These are phyloP conservation scores for Crax fasciolata DNA, from an alignment of 2,797 vertebrate species.

Conservation along the genomic window DNA sequence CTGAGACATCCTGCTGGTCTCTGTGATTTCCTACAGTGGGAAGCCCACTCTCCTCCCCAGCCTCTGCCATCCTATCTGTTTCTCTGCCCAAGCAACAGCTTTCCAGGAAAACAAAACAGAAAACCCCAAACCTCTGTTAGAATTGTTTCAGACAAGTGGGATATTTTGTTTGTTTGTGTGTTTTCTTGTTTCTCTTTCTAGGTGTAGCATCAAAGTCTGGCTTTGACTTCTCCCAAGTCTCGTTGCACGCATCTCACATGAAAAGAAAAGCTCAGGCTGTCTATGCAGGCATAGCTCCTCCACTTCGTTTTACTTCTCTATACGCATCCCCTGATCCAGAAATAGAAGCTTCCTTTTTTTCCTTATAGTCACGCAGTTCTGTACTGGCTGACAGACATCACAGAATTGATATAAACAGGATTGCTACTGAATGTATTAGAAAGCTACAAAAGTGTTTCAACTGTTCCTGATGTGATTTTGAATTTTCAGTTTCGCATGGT, in stretches of 20 bases:
- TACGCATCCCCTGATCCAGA: background rate
- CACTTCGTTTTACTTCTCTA: background rate
- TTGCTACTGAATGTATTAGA: background rate
- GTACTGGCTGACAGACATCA: background rate
- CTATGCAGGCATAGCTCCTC: background rate
- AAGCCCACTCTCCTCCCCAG: rapidly evolving
- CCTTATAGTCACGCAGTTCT: background rate
- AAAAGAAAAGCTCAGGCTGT: background rate
- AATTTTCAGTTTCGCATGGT: rapidly evolving
- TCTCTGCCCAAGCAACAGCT: background rate
- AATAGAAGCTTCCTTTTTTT: background rate
- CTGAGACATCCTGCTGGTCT: rapidly evolving
- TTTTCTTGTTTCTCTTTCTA: background rate
- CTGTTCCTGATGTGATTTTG: background rate
- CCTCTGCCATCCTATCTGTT: background rate
- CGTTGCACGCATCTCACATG: background rate
- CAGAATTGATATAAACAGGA: background rate
- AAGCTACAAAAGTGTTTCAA: background rate
- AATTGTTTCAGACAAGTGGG: background rate
- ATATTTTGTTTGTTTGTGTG: background rate
- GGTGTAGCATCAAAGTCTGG: background rate
- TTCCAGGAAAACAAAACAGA: background rate
- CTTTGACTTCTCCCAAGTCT: background rate
- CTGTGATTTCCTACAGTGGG: background rate
- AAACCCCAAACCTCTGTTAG: rapidly evolving